Base-by-base conservation (phyloP, 2,113 vertebrate species). In the Stigmatopora argus region DNA sequence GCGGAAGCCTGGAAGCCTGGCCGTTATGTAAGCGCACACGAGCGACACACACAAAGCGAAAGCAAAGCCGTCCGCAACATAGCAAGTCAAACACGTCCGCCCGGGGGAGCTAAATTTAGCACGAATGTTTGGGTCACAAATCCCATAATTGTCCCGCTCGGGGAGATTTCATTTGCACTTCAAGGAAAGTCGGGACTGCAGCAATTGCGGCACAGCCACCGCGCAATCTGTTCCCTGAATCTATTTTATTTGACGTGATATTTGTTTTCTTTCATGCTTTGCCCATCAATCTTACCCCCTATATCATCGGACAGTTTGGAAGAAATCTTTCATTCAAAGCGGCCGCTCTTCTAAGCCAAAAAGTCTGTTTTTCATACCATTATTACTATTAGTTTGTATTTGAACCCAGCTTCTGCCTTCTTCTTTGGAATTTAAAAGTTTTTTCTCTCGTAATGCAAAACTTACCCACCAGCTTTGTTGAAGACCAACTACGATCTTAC, bases 31-130 rank as follows among this genome's bases (percentile, higher is more conserved):
- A 61, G 59, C 59, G 41, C 12, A 45, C 19, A 45, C 19, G n/a
- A 61, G n/a, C 41, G 38, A 61, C n/a, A 45, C n/a, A 21, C 38
- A 61, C 38, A 61, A 59, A 61, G 19, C 12, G 12, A 44, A 45
- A 61, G 41, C 59, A 61, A 56, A 56, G 23, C 53, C 53, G 53
- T 31, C 53, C 53, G 23, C 59, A 45, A 61, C 59, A 61, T 45
- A 46, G 59, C 38, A 61, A 61, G 38, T 56, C 38, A 61, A 61
- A 61, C 41, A 61, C 19, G 59, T 38, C 41, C 59, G 59, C 59
- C 59, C 19, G 19, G 38, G 59, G 59, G 38, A 61, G 59, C 59
- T 61, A 61, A 61, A 61, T 61, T 61, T 61, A 61, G 59, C 59
- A 45, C 19, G 5, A 21, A n/a, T 45, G 59, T 61, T 61, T 61